Evolutionary conservation across 2,113 vertebrate species (phyloP).

Genomic region (Psilopsiagon aurifrons): DNA sequence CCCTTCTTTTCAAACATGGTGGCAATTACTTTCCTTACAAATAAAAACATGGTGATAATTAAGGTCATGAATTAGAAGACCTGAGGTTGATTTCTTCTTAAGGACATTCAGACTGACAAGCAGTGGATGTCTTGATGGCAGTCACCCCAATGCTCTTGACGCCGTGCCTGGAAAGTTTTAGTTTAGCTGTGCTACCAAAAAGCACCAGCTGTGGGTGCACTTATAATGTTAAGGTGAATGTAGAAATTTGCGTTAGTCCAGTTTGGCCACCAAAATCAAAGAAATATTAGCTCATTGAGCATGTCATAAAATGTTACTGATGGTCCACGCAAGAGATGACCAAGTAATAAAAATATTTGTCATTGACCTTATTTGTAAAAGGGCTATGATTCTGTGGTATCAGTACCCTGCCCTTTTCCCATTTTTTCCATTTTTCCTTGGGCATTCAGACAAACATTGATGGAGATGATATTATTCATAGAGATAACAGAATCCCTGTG

Average conservation of each 20-base stretch:
- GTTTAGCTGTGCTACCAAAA: not conserved
- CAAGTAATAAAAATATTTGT: not conserved
- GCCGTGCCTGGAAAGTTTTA: not conserved
- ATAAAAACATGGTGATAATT: not conserved
- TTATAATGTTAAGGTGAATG: not conserved
- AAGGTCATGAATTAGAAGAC: not conserved
- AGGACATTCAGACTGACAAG: not conserved
- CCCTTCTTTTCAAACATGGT: not conserved
- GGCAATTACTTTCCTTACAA: not conserved
- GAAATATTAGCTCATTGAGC: not conserved
- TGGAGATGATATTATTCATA: not conserved
- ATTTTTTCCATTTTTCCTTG: not conserved
- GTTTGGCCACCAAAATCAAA: not conserved
- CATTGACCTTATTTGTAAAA: not conserved
- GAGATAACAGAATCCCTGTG: not conserved
- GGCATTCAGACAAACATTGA: not conserved
- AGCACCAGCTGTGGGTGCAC: not conserved
- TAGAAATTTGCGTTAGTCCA: not conserved
- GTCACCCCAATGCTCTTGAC: not conserved
- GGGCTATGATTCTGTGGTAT: not conserved
- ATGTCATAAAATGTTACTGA: not conserved
- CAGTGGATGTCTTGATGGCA: not conserved
- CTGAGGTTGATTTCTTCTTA: not conserved
- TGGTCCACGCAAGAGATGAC: not conserved
- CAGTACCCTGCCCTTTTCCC: not conserved